These are phyloP conservation scores for Tapirus terrestris DNA, from an alignment of 2,113 vertebrate species.

Conservation along the genomic window DNA sequence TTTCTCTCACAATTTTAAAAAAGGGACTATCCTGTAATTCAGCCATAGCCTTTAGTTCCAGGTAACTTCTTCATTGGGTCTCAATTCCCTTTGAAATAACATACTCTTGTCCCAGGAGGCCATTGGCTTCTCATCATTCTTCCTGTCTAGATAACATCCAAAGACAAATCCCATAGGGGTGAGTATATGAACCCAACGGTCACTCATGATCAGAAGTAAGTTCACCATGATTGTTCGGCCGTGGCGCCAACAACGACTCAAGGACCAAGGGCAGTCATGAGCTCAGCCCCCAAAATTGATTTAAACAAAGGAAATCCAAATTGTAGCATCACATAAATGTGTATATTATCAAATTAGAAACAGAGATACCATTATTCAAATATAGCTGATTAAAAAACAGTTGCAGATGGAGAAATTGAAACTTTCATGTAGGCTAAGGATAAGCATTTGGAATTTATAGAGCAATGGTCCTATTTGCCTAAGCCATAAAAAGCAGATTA, in stretches of 20 bases:
- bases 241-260: not conserved
- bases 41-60: constrained; percentile 86
- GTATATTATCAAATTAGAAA: not conserved
- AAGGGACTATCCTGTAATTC: not conserved
- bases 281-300: not conserved
- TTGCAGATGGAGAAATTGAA: not conserved
- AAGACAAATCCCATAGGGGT: constrained; percentile 87
- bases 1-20: constrained; percentile 1
- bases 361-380: not conserved
- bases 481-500: not conserved
- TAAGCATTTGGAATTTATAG: not conserved
- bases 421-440: not conserved
- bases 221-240: constrained; percentile 87
- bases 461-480: not conserved
- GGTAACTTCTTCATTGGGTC: constrained; percentile 89
- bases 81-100: constrained; percentile 90
- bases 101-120: constrained; percentile 91
- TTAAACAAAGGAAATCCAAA: not conserved
- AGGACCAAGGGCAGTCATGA: not conserved
- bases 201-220: constrained; percentile 79
- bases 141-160: constrained; percentile 87
- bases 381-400: not conserved
- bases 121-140: constrained; percentile 86
- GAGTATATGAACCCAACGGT: constrained; percentile 86
- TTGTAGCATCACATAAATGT: not conserved